Conservation (phyloP, 2,113 vertebrate genomes). For the Vombatus ursinus region DNA sequence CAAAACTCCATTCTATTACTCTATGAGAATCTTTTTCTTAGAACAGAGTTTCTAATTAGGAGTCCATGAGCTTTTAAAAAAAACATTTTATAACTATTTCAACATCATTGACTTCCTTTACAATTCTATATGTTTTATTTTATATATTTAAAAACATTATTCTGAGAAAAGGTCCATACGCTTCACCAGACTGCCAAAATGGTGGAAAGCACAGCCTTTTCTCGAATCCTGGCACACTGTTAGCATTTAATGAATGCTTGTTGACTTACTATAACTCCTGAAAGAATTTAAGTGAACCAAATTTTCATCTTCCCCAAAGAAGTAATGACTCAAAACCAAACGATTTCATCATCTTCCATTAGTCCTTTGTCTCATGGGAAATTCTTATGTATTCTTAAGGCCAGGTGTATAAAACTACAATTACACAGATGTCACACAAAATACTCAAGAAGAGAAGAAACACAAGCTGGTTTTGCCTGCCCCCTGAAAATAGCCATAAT, state of each 20-base stretch:
- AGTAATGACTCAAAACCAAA: neutral
- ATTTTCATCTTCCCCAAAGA: neutral
- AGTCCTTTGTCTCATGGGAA: conserved; percentile 7
- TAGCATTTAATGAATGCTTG: neutral
- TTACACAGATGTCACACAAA: neutral
- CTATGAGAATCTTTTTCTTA: neutral
- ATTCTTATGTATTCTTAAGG: neutral
- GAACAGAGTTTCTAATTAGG: neutral
- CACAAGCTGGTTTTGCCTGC: neutral
- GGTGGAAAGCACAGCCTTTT: too few relatives aligned
- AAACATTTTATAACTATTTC: too few relatives aligned
- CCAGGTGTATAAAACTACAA: neutral
- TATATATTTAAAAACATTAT: neutral
- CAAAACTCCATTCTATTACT: neutral
- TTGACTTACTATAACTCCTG: neutral
- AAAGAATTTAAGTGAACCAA: neutral
- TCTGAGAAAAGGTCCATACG: neutral
- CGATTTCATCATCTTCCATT: neutral
- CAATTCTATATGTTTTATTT: too few relatives aligned
- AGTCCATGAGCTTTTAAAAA: neutral
- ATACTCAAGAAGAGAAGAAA: conserved; percentile 17
- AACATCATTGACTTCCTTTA: too few relatives aligned
- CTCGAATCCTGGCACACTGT: neutral
- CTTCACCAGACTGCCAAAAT: neutral
- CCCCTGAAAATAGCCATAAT: conserved; percentile 22